These are phyloP conservation scores for Nyctibius bracteatus DNA, from an alignment of 2,113 vertebrate genomes.

Conservation along the genomic window DNA sequence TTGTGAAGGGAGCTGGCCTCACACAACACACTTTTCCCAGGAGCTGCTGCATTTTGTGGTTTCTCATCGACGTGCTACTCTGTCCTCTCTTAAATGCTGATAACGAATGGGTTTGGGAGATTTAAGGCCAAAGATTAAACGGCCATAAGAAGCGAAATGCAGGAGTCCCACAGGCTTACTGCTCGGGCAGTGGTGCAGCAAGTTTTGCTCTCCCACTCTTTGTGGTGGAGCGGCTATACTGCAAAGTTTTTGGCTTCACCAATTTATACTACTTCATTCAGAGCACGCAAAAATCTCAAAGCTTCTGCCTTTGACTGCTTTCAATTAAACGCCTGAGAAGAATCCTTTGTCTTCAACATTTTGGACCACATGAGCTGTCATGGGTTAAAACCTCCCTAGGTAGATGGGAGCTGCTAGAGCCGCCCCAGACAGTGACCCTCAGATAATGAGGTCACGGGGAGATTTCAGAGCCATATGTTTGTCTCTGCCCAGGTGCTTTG, in stretches of 20 bases:
- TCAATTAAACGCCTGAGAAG: constrained; percentile 32
- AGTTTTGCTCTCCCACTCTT: not conserved
- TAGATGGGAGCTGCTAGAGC: not conserved
- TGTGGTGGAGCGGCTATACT: not conserved
- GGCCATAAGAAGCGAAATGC: not conserved
- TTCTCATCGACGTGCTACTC: not conserved
- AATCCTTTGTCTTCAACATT: constrained; percentile 28
- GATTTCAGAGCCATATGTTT: constrained; percentile 44
- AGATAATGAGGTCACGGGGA: constrained; percentile 30
- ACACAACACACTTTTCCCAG: not conserved
- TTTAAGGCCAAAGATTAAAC: not conserved
- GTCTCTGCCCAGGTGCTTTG: constrained; percentile 36
- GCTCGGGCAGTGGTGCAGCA: not conserved
- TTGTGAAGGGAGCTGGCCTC: not conserved
- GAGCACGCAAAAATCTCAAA: not conserved
- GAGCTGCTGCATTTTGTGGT: not conserved
- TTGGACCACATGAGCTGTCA: not conserved
- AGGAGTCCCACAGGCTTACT: not conserved
- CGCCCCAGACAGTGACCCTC: not conserved
- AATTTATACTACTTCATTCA: not conserved
- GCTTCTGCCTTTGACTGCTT: constrained; percentile 11
- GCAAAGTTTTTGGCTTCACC: not conserved
- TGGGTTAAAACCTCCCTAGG: constrained; percentile 42
- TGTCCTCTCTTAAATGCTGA: not conserved
- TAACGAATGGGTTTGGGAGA: not conserved